Evolutionary conservation across 1,140 invertebrate species (phyloP).

Genomic region (Zaprionus ghesquierei): DNA sequence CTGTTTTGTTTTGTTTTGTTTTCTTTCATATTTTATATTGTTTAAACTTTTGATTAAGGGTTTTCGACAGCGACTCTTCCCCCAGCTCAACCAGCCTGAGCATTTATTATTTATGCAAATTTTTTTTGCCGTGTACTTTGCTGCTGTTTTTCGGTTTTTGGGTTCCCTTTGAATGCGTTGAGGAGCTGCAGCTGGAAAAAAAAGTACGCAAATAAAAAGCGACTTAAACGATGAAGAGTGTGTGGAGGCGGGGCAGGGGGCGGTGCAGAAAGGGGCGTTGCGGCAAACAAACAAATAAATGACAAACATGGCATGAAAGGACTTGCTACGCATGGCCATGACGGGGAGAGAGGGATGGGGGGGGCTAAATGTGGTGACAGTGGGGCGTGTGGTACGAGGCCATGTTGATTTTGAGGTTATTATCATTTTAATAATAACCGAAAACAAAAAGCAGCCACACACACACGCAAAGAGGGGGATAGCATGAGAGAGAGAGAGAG

Average conservation of each 20-base stretch:
- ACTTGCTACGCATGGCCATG: constrained; percentile 65
- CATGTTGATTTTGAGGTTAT: constrained; percentile 71
- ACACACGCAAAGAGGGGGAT: constrained; percentile 7
- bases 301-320: constrained; percentile 72
- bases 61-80: constrained; percentile 38
- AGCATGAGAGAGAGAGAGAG: background rate
- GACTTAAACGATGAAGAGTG: background rate
- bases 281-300: constrained; percentile 69
- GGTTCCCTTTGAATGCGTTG: constrained; percentile 52
- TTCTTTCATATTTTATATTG: constrained; percentile 70
- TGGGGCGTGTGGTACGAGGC: constrained; percentile 22
- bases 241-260: background rate
- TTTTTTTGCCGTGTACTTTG: constrained; percentile 25
- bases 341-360: background rate
- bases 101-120: constrained; percentile 76
- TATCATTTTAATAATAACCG: constrained; percentile 76
- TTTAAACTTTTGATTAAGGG: constrained; percentile 78
- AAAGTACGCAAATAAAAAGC: background rate
- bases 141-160: constrained; percentile 17
- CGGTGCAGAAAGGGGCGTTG: background rate
- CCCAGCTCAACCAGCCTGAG: constrained; percentile 2
- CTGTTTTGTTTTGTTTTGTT: constrained; percentile 8
- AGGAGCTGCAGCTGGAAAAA: constrained; percentile 26
- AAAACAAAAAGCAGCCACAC: constrained; percentile 51
- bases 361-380: background rate